Base-by-base conservation (phyloP, 1,140 invertebrate genomes). In the Sycophaga agraensis region DNA sequence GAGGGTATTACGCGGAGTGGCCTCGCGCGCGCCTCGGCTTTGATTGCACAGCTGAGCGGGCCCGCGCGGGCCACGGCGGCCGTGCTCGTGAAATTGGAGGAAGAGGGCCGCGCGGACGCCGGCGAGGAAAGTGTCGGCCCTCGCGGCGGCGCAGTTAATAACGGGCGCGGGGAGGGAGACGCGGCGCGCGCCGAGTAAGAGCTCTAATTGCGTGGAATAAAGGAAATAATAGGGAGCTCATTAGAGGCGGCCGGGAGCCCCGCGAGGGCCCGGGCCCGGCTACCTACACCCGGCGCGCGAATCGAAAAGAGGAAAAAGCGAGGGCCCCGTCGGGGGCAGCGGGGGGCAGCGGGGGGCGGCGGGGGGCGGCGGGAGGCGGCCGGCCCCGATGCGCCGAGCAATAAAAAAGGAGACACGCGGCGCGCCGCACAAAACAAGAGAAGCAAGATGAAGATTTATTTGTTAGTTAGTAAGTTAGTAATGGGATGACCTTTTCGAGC, bases 141-240 rank as follows among this genome's bases (percentile, higher is more conserved):
- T n/a, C n/a, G n/a, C 28, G 28, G 28, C 28, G 45, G 56, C 26
- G 37, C 6, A 6, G 37, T 6, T 6, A n/a, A 19, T 19, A 42
- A 11, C 40, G 40, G 19, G 45, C 2, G 31, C 46, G 39, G 58
- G 40, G 55, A 63, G 42, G 53, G 62, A 63, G 62, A 67, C 57
- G 68, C 70, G 67, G 64, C 69, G n/a, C 74, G 76, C 75, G 77
- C 61, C 73, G 67, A 77, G 72, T 75, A 74, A 78, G 51, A 54
- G 73, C 75, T 75, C 76, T 78, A 78, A 78, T 78, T 78, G 76
- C 74, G 76, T 78, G 76, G 72, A 77, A 77, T 78, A 78, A 78
- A 77, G 73, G 73, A 77, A 78, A 78, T 78, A 78, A 78, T 77
- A 75, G 74, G 74, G 73, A 77, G 76, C 76, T 77, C 75, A 78